phyloP scores from a whole-genome alignment of 1,140 invertebrate genomes.

The Aphaenogaster rudis region DNA sequence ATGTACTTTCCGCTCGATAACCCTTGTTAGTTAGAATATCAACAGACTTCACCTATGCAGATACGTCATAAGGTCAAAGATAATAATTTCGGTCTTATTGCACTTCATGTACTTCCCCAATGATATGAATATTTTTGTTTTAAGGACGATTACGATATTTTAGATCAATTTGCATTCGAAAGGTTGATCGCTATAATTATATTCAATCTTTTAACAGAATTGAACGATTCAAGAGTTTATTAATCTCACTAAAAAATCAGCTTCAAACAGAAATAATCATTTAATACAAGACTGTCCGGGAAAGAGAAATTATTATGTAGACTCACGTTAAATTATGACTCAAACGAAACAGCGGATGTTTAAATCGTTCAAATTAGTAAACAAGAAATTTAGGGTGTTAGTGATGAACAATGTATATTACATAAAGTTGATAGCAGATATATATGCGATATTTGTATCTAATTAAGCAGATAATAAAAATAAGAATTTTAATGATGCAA shows the following conservation, averaged over 20 bases:
- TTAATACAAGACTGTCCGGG: not conserved
- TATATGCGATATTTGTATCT: too few species aligned
- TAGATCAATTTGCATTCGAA: not conserved
- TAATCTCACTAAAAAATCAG: not conserved
- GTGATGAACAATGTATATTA: too few species aligned
- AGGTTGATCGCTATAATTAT: not conserved
- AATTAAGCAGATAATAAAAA: not conserved
- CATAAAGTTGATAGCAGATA: not conserved
- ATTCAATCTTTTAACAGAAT: not conserved
- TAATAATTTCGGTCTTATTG: not conserved
- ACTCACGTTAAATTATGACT: too few species aligned
- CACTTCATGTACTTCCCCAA: not conserved
- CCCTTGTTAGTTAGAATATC: not conserved
- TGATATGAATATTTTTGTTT: not conserved
- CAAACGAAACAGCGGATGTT: not conserved
- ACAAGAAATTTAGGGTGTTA: not conserved
- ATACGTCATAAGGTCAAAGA: not conserved
- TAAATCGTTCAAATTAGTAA: not conserved
- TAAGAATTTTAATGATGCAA: not conserved
- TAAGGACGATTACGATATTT: not conserved
- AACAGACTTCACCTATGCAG: not conserved
- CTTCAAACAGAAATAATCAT: too few species aligned
- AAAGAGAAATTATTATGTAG: not conserved
- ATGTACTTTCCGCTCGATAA: constrained; percentile 44
- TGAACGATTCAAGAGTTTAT: too few species aligned